phyloP scores from a whole-genome alignment of 2,888 invertebrate genomes.

The Tetropium fuscum region DNA sequence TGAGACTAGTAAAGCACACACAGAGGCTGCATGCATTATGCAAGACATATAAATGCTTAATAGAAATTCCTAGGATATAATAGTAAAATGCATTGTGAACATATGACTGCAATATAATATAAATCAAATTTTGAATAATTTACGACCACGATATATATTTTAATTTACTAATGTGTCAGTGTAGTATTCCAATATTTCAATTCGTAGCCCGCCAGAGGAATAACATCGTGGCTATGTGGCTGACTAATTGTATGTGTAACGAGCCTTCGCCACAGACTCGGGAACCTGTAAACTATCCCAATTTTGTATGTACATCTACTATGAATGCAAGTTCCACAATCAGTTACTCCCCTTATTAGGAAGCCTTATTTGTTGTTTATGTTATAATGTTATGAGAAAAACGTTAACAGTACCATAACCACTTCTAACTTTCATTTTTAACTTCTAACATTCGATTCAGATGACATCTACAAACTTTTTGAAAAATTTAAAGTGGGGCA shows the following conservation, averaged over 20 bases:
- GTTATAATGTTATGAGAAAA: no score
- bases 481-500: no score
- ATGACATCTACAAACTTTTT: no score
- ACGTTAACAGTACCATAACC: no score
- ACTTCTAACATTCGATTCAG: no score
- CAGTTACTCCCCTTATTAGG: no score
- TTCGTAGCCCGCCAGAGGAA: conserved; percentile 3
- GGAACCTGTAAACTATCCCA: not conserved
- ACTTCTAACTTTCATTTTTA: no score
- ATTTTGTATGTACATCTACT: no score
- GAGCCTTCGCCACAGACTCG: not conserved
- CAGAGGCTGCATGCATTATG: no score
- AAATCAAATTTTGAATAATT: conserved; percentile 21
- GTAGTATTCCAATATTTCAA: conserved; percentile 21
- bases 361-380: no score
- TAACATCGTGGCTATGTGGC: conserved; percentile 10
- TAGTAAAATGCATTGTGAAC: conserved; percentile 11
- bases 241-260: conserved; percentile 21
- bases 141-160: conserved; percentile 12
- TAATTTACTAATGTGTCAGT: conserved; percentile 25
- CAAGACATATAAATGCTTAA: conserved; percentile 3
- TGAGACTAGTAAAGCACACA: not conserved
- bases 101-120: conserved; percentile 5
- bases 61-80: conserved; percentile 7
- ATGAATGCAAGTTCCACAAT: no score